phyloP scores from a whole-genome alignment of 2,797 vertebrate genomes.

The Galago senegalensis region DNA sequence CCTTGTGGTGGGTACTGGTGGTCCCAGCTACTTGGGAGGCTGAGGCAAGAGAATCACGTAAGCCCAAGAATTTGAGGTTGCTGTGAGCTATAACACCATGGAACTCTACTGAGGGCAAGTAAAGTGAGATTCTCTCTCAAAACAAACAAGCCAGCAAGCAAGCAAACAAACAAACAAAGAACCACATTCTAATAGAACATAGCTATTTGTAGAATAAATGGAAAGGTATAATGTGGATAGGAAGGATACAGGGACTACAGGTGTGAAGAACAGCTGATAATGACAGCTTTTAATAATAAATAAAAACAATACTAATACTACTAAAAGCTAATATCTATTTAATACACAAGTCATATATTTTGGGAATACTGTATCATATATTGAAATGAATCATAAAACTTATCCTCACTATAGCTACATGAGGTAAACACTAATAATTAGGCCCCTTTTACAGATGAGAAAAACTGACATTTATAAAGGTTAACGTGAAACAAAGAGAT shows the following conservation, averaged over 20 bases:
- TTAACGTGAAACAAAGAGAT: background rate
- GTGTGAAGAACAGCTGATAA: background rate
- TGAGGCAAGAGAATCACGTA: no score
- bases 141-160: no score
- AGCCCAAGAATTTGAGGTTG: no score
- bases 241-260: background rate
- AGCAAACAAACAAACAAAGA: no score
- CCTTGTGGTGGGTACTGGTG: no score
- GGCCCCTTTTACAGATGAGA: background rate
- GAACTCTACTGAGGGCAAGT: no score
- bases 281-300: background rate
- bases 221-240: background rate
- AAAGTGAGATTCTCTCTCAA: no score
- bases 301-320: background rate
- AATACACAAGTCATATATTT: background rate
- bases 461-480: background rate
- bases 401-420: background rate
- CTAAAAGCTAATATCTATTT: background rate
- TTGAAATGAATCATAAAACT: background rate
- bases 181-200: background rate
- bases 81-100: no score
- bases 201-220: background rate
- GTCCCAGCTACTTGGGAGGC: no score
- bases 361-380: background rate
- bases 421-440: background rate